Evolutionary conservation across 2,113 vertebrate species (phyloP).

Genomic region (Fregata magnificens): DNA sequence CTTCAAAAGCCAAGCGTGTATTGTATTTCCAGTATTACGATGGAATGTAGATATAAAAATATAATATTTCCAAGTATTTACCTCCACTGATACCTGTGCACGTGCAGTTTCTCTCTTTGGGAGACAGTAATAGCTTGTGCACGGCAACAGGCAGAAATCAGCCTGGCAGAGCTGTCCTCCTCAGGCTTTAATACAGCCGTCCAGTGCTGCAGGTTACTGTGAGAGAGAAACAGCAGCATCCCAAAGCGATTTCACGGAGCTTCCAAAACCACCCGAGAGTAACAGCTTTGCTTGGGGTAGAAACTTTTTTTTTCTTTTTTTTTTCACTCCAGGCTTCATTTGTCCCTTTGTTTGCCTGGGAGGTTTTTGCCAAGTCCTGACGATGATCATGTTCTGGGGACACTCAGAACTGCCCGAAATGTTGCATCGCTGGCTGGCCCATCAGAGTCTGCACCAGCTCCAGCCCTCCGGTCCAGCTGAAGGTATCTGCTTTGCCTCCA

Average conservation of each 20-base stretch:
- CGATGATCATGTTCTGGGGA: not conserved
- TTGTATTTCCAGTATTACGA: too few species aligned
- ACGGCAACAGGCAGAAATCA: too few species aligned
- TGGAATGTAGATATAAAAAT: too few species aligned
- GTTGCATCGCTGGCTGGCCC: not conserved
- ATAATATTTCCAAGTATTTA: too few species aligned
- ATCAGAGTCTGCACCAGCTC: rapidly evolving
- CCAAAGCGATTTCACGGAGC: not conserved
- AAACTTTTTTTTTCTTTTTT: not conserved
- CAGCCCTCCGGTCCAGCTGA: not conserved
- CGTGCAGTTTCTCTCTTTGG: not conserved
- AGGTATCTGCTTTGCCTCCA: not conserved
- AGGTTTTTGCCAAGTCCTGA: not conserved
- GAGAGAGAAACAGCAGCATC: not conserved
- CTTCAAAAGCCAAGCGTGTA: not conserved
- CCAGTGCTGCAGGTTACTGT: not conserved
- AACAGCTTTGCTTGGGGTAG: not conserved
- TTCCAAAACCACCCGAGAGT: not conserved
- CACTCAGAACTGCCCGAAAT: rapidly evolving
- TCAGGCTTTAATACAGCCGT: too few species aligned
- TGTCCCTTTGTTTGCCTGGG: not conserved
- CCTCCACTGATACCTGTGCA: not conserved
- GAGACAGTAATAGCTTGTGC: not conserved
- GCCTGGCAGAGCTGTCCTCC: not conserved
- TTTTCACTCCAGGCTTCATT: not conserved